A percentile compares a stretch with the other conserved stretches of the same genome.
These are phyloP conservation scores for Caenorhabditis wallacei DNA, from an alignment of 2,888 invertebrate genomes.

Conservation along the genomic window DNA sequence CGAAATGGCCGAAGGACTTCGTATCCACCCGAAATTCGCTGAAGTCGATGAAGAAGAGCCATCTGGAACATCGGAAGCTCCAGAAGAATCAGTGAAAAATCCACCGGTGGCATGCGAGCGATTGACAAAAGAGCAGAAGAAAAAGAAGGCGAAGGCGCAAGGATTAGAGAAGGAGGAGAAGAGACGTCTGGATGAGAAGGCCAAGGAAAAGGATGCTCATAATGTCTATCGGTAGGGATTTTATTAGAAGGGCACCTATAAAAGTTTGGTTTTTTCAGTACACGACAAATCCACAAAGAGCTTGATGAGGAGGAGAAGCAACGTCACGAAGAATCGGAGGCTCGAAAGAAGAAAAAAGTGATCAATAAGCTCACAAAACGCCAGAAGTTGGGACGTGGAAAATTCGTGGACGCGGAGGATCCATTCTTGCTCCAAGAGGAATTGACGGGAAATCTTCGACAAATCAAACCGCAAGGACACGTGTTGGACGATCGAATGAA, in stretches of 20 bases:
- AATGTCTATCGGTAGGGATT: conserved; percentile 56
- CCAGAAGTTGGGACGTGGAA: conserved; percentile 63
- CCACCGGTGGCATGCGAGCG: conserved; percentile 38
- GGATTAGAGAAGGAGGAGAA: conserved; percentile 61
- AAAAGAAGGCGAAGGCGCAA: conserved; percentile 58
- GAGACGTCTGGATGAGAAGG: conserved; percentile 53
- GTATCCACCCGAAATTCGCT: conserved; percentile 60
- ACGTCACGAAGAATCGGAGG: conserved; percentile 39
- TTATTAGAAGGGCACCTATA: background rate
- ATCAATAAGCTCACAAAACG: conserved; percentile 52
- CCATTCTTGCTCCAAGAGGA: conserved; percentile 71
- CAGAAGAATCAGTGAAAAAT: conserved; percentile 15
- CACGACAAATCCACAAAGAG: conserved; percentile 68
- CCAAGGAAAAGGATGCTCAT: conserved; percentile 55
- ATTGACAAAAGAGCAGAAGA: conserved; percentile 62
- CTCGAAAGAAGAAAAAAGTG: conserved; percentile 51
- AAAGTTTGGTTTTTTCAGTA: conserved; percentile 47
- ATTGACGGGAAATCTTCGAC: conserved; percentile 61
- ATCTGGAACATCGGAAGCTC: background rate
- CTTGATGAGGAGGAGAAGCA: conserved; percentile 63
- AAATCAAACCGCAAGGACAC: conserved; percentile 72
- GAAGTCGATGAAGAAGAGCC: conserved; percentile 44
- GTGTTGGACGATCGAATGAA: conserved; percentile 70
- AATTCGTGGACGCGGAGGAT: conserved; percentile 69
- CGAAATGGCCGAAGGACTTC: conserved; percentile 67